phyloP scores from a whole-genome alignment of 1,140 invertebrate genomes.

The Drosophila funebris region DNA sequence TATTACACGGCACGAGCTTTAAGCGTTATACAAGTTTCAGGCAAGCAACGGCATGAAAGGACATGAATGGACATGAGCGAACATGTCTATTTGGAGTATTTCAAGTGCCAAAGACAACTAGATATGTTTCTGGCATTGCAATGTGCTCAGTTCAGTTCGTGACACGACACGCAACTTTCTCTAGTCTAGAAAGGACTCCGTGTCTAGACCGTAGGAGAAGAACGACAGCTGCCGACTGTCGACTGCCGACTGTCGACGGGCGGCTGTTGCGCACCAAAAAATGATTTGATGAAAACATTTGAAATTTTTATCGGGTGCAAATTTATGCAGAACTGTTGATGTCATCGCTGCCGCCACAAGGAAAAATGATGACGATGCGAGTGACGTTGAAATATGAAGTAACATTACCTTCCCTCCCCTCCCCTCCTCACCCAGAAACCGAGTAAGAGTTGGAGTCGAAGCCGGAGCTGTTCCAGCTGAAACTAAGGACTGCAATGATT shows the following conservation, averaged over 20 bases:
- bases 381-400: conserved; percentile 80
- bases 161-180: conserved; percentile 4
- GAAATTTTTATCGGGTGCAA: conserved; percentile 82
- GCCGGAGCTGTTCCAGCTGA: background rate
- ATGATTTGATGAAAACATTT: conserved; percentile 83
- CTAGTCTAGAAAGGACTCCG: background rate
- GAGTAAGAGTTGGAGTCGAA: background rate
- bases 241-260: background rate
- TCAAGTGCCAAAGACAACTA: no score
- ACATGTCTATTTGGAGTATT: no score
- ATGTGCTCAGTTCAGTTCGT: background rate
- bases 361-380: conserved; percentile 79
- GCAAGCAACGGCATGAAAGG: background rate
- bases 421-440: background rate
- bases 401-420: conserved; percentile 60
- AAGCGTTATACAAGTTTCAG: background rate
- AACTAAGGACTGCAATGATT: conserved; percentile 46
- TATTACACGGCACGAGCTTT: background rate
- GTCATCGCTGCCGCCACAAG: conserved; percentile 71
- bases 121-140: no score
- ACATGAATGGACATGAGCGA: background rate
- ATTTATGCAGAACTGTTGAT: conserved; percentile 82
- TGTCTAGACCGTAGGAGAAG: background rate
- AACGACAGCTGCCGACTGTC: background rate
- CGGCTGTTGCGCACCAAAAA: conserved; percentile 57